phyloP scores from a whole-genome alignment of 2,113 vertebrate species.

The Sinocyclocheilus anshuiensis region DNA sequence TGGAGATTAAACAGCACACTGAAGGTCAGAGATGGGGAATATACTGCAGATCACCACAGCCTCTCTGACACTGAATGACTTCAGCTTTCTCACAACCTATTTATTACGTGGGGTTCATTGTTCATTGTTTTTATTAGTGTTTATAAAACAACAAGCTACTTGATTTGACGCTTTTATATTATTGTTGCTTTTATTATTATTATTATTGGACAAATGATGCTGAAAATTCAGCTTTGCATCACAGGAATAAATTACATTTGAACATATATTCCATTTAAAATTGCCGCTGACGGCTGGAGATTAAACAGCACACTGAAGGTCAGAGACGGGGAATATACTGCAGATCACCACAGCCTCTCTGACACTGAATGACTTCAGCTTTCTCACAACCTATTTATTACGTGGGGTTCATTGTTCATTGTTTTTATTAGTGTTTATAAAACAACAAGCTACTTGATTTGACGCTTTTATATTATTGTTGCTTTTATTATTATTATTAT shows the following conservation, averaged over 20 bases:
- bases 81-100: not conserved
- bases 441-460: not conserved
- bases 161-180: too few relatives aligned
- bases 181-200: too few relatives aligned
- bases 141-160: not conserved
- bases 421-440: not conserved
- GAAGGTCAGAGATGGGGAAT: constrained; percentile 36
- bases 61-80: not conserved
- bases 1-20: constrained; percentile 38
- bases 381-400: not conserved
- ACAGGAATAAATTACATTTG: not conserved
- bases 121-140: not conserved
- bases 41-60: not conserved
- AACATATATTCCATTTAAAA: not conserved
- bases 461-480: too few relatives aligned
- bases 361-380: not conserved
- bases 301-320: constrained; percentile 43
- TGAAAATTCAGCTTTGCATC: too few relatives aligned
- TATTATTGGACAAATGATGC: not conserved
- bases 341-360: not conserved
- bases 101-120: not conserved
- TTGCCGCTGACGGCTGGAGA: constrained; percentile 32
- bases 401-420: not conserved
- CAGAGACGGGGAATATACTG: constrained; percentile 18
- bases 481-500: not conserved